Evolutionary conservation across 2,797 vertebrate species (phyloP).

Genomic region (Manis pentadactyla): DNA sequence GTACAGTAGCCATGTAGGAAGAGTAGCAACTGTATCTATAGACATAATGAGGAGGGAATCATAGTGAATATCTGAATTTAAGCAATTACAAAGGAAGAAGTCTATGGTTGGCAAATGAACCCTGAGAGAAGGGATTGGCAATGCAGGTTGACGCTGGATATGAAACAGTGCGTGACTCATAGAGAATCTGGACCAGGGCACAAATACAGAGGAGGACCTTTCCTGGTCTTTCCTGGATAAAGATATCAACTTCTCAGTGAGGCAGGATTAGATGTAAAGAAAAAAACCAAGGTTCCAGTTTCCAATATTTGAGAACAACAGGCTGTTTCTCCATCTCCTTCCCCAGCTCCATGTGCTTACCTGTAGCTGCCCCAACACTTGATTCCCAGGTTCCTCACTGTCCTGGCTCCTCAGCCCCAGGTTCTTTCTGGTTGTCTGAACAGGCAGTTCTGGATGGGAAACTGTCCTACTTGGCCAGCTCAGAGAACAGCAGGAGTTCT

Average conservation of each 20-base stretch:
- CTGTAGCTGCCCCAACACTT: rapidly evolving
- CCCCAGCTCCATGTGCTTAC: rapidly evolving
- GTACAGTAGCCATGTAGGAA: background rate
- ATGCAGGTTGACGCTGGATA: background rate
- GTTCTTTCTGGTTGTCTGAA: background rate
- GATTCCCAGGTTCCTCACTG: background rate
- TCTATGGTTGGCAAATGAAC: background rate
- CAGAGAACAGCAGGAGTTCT: background rate
- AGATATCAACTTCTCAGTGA: background rate
- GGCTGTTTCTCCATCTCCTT: background rate
- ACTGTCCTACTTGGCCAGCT: background rate
- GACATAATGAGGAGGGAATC: background rate
- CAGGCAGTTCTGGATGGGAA: background rate
- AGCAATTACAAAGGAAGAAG: background rate
- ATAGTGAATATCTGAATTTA: background rate
- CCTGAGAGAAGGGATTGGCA: background rate
- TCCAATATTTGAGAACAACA: background rate
- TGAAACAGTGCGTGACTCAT: rapidly evolving
- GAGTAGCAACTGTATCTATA: background rate
- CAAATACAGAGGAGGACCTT: background rate
- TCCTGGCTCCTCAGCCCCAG: rapidly evolving
- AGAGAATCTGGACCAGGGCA: background rate
- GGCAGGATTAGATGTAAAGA: background rate
- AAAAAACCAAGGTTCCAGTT: background rate
- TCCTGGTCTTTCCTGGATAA: background rate